Conservation (phyloP, 92 coral and sea anemone genomes). For the Anthopleura xanthogrammica region DNA sequence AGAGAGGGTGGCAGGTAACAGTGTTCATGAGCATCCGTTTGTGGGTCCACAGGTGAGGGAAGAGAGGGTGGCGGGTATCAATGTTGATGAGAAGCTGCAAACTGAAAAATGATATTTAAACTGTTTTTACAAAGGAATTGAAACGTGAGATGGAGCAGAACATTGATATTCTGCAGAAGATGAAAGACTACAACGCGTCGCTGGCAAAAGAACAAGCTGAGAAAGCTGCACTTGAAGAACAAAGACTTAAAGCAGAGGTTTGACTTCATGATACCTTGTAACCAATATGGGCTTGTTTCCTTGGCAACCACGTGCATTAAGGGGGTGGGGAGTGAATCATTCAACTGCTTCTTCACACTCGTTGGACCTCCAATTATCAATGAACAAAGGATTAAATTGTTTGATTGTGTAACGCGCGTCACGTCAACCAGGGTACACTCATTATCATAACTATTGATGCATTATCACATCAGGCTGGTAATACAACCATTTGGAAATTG, state of each 20-base stretch:
- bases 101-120: not conserved
- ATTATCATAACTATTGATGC: not conserved
- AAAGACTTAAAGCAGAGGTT: constrained; percentile 42
- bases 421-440: not conserved
- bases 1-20: too few relatives aligned
- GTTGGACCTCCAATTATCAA: too few relatives aligned
- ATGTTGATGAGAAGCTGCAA: too few relatives aligned
- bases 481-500: not conserved
- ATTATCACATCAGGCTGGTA: not conserved
- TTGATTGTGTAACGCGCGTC: too few relatives aligned
- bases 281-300: not conserved
- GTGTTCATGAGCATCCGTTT: too few relatives aligned
- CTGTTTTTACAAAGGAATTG: constrained; percentile 18
- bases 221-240: constrained; percentile 38
- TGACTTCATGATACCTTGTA: not conserved
- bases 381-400: too few relatives aligned
- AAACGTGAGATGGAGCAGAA: constrained; percentile 56
- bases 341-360: too few relatives aligned
- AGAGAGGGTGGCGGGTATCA: not conserved
- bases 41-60: not conserved
- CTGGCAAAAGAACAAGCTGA: constrained; percentile 49
- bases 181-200: constrained; percentile 52
- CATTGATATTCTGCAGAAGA: constrained; percentile 45
- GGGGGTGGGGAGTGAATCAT: too few relatives aligned
- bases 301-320: not conserved